Percentiles rank a stretch among this genome's conserved stretches.
Conservation (phyloP, 1,140 invertebrate species). For the Hestina assimilis region DNA sequence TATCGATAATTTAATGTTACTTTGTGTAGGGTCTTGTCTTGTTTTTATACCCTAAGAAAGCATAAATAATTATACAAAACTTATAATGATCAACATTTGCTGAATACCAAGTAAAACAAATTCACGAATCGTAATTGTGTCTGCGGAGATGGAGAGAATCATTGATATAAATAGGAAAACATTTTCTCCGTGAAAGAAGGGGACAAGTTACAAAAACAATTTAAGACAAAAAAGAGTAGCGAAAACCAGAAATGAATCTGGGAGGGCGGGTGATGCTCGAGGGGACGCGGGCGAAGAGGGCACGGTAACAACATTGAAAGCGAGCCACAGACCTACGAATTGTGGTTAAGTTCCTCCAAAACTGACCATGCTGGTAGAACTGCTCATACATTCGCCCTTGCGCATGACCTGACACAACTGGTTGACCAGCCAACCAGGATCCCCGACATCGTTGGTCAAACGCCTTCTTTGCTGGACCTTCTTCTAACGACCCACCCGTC, state of each 20-base stretch:
- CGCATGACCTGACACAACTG: too few species aligned
- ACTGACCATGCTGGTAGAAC: too few species aligned
- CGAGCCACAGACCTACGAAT: slow-evolving; percentile 32
- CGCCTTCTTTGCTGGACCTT: too few species aligned
- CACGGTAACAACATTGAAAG: slow-evolving; percentile 45
- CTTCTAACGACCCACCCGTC: too few species aligned
- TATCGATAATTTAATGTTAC: too few species aligned
- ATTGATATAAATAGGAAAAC: slow-evolving; percentile 53
- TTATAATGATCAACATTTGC: neutral
- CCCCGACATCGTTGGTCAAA: too few species aligned
- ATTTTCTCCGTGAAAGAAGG: slow-evolving; percentile 55
- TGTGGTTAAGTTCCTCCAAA: too few species aligned
- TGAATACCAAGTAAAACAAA: neutral
- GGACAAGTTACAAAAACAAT: slow-evolving; percentile 70
- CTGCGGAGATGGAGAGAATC: slow-evolving; percentile 27
- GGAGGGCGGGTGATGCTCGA: slow-evolving; percentile 55
- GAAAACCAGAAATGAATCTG: slow-evolving; percentile 75
- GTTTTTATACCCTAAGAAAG: neutral
- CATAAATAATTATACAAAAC: neutral
- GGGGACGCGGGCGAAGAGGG: slow-evolving; percentile 41
- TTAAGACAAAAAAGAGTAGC: slow-evolving; percentile 73
- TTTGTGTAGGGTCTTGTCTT: too few species aligned
- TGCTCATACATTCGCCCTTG: too few species aligned
- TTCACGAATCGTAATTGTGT: slow-evolving; percentile 8
- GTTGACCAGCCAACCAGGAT: too few species aligned